Percentiles rank a stretch among this genome's conserved stretches.
These are phyloP conservation scores for Rousettus madagascariensis DNA, from an alignment of 2,797 vertebrate species.

Conservation along the genomic window DNA sequence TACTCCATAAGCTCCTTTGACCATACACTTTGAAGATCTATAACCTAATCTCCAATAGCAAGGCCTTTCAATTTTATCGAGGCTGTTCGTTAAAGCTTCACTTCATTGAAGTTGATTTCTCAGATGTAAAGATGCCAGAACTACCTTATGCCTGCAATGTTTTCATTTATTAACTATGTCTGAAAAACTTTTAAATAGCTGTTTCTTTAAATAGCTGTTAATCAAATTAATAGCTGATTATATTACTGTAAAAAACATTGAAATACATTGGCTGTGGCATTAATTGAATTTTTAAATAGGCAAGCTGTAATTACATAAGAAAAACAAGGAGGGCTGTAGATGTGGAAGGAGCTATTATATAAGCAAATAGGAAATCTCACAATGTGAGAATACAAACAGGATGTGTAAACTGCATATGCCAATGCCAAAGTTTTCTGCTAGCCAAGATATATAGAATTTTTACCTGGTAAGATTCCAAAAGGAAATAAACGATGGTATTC, in stretches of 20 bases:
- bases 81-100: neutral
- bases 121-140: neutral
- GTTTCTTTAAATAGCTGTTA: neutral
- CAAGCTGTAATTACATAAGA: neutral
- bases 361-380: constrained; percentile 60
- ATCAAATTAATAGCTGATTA: neutral
- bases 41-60: neutral
- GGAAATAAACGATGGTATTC: constrained; percentile 65
- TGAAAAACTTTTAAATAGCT: neutral
- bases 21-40: neutral
- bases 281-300: constrained; percentile 38
- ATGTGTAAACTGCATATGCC: constrained; percentile 65
- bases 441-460: constrained; percentile 73
- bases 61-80: neutral
- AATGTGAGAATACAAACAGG: constrained; percentile 64
- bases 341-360: neutral
- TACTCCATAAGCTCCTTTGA: neutral
- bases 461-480: constrained; percentile 60
- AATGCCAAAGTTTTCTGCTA: constrained; percentile 47
- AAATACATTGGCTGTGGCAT: neutral
- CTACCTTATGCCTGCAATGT: neutral
- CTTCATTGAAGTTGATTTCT: constrained; percentile 26
- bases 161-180: neutral
- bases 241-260: neutral
- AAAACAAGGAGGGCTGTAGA: neutral